phyloP scores from a whole-genome alignment of 2,888 invertebrate species.

The Holacanthella duospinosa region DNA sequence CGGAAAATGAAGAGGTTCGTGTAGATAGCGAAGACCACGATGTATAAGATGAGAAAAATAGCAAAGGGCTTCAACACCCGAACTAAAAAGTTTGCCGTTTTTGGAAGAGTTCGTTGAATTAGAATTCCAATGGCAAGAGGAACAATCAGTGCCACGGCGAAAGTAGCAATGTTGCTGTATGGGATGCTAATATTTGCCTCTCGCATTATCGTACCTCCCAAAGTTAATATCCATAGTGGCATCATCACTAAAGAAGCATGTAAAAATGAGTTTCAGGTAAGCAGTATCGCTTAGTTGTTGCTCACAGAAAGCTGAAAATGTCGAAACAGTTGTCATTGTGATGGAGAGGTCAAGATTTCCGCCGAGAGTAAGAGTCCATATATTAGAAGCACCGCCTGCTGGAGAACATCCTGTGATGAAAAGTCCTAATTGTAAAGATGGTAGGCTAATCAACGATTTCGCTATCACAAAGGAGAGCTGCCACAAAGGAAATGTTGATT shows the following conservation, averaged over 20 bases:
- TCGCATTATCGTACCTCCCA: conserved; percentile 64
- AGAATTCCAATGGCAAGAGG: conserved; percentile 60
- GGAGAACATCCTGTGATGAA: conserved; percentile 84
- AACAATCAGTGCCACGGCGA: conserved; percentile 63
- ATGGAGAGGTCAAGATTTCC: conserved; percentile 89
- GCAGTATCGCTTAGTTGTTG: conserved; percentile 3
- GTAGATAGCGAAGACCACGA: conserved; percentile 72
- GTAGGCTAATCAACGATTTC: conserved; percentile 39
- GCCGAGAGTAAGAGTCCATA: conserved; percentile 83
- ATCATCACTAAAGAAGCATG: conserved; percentile 56
- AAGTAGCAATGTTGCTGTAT: conserved; percentile 60
- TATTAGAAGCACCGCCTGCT: conserved; percentile 92
- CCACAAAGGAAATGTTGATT: conserved; percentile 7
- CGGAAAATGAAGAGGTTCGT: conserved; percentile 83
- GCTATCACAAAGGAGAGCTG: conserved; percentile 33
- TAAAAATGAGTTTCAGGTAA: conserved; percentile 5
- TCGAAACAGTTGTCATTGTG: conserved; percentile 88
- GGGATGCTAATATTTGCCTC: conserved; percentile 64
- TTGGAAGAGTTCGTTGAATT: conserved; percentile 58
- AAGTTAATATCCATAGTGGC: conserved; percentile 81
- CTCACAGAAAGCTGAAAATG: conserved; percentile 71
- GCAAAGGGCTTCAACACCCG: conserved; percentile 76
- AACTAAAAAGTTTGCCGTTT: conserved; percentile 58
- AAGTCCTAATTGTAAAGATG: conserved; percentile 67
- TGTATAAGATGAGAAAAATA: conserved; percentile 64